Percentiles rank a stretch among this genome's conserved stretches.
phyloP scores from a whole-genome alignment of 2,888 invertebrate species.

The Drosophila ustulata region DNA sequence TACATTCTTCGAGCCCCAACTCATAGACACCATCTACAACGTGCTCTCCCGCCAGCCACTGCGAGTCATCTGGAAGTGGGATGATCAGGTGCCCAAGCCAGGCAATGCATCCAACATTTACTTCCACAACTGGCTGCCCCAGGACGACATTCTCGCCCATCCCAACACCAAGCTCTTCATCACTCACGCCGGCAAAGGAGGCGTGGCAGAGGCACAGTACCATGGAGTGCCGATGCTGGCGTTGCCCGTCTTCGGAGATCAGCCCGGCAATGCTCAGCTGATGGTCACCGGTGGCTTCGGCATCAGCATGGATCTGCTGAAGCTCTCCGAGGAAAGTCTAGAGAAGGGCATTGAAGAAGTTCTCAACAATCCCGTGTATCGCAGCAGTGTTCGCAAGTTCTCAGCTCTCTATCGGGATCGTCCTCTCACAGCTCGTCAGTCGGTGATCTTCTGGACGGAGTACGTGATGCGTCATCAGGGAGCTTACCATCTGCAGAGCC shows the following conservation, averaged over 20 bases:
- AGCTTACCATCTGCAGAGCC: constrained; percentile 86
- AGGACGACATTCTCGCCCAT: constrained; percentile 88
- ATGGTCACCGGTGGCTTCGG: constrained; percentile 67
- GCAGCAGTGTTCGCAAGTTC: constrained; percentile 81
- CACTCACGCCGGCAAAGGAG: constrained; percentile 88
- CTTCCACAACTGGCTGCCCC: constrained; percentile 89
- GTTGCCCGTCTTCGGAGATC: constrained; percentile 76
- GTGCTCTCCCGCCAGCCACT: constrained; percentile 87
- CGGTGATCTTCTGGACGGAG: constrained; percentile 87
- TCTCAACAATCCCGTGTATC: constrained; percentile 61
- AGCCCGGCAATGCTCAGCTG: constrained; percentile 55
- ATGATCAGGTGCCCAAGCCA: constrained; percentile 85
- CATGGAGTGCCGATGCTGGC: constrained; percentile 86
- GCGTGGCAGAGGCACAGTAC: constrained; percentile 87
- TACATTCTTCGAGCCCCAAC: constrained; percentile 85
- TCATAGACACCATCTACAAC: constrained; percentile 86
- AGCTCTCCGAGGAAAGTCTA: constrained; percentile 49
- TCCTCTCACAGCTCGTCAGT: constrained; percentile 86
- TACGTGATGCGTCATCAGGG: constrained; percentile 86
- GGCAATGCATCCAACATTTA: constrained; percentile 87
- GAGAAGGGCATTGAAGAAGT: constrained; percentile 61
- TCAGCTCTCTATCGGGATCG: constrained; percentile 86
- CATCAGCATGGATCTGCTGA: constrained; percentile 38
- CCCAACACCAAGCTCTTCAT: constrained; percentile 87
- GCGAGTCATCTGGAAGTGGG: constrained; percentile 89